Conservation (phyloP, 2,113 vertebrate species). For the Ciconia stormi region DNA sequence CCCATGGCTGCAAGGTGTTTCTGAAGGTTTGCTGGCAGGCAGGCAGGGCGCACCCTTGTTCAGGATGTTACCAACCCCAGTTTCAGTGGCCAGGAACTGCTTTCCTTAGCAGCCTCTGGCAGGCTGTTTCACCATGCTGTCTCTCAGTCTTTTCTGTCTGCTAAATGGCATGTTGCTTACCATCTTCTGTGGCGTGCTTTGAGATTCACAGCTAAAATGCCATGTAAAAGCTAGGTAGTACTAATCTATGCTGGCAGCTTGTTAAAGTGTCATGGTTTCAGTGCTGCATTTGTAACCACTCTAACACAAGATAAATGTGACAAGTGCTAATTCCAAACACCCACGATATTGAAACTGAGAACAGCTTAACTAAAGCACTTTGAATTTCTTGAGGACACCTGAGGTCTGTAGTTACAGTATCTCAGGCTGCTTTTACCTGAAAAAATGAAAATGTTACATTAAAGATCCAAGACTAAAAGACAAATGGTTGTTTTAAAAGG, state of each 20-base stretch:
- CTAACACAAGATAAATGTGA: slow-evolving; percentile 50
- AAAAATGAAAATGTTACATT: not conserved
- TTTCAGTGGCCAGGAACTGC: not conserved
- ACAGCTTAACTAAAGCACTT: slow-evolving; percentile 21
- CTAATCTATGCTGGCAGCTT: slow-evolving; percentile 40
- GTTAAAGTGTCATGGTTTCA: slow-evolving; percentile 52
- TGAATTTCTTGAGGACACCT: slow-evolving; percentile 30
- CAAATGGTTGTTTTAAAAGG: not conserved
- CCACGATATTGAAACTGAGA: slow-evolving; percentile 26
- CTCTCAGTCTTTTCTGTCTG: not conserved
- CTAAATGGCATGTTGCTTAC: slow-evolving; percentile 4
- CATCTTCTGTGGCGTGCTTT: not conserved
- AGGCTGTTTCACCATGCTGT: not conserved
- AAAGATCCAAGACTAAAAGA: not conserved
- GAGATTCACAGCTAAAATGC: slow-evolving; percentile 1
- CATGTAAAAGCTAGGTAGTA: not conserved
- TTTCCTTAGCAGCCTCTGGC: not conserved
- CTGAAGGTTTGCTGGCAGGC: not conserved
- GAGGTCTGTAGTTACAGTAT: slow-evolving; percentile 4
- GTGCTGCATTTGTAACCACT: slow-evolving; percentile 29
- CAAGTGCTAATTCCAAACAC: slow-evolving; percentile 57
- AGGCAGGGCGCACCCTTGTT: not conserved
- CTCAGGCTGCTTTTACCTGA: not conserved
- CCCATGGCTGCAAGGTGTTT: not conserved
- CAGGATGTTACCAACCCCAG: not conserved